Percentiles rank a stretch among this genome's conserved stretches.
phyloP scores from a whole-genome alignment of 2,113 vertebrate species.

The Melanocharis versteri region DNA sequence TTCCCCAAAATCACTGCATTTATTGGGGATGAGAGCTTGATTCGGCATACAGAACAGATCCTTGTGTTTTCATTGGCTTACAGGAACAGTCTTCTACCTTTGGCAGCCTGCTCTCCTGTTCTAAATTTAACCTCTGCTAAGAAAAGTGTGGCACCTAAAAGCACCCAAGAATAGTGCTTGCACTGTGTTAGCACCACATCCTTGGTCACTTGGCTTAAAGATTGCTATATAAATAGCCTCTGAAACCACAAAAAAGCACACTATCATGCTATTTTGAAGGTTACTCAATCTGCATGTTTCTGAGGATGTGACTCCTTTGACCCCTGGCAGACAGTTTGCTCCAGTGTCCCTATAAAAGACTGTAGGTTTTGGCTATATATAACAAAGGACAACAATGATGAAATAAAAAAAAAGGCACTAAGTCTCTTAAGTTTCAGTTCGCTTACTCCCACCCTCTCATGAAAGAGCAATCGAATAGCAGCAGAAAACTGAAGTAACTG shows the following conservation, averaged over 20 bases:
- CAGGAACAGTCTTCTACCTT: neutral
- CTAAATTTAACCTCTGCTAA: neutral
- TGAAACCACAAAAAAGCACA: neutral
- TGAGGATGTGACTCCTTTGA: neutral
- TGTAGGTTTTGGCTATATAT: neutral
- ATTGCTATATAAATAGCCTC: neutral
- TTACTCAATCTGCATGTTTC: neutral
- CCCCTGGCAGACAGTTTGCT: neutral
- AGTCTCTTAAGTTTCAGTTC: neutral
- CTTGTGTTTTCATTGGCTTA: neutral
- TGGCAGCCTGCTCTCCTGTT: neutral
- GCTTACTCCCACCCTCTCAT: neutral
- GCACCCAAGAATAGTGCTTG: neutral
- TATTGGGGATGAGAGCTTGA: neutral
- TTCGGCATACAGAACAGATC: neutral
- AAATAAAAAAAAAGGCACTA: neutral
- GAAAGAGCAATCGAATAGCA: neutral
- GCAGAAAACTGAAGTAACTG: neutral
- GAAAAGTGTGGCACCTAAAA: neutral
- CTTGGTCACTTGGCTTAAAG: neutral
- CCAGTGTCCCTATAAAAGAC: neutral
- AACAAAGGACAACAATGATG: neutral
- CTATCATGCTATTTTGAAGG: neutral
- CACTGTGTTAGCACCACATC: neutral
- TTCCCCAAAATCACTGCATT: neutral